Conservation (phyloP, 2,888 invertebrate genomes). For the Norana najaformis region DNA sequence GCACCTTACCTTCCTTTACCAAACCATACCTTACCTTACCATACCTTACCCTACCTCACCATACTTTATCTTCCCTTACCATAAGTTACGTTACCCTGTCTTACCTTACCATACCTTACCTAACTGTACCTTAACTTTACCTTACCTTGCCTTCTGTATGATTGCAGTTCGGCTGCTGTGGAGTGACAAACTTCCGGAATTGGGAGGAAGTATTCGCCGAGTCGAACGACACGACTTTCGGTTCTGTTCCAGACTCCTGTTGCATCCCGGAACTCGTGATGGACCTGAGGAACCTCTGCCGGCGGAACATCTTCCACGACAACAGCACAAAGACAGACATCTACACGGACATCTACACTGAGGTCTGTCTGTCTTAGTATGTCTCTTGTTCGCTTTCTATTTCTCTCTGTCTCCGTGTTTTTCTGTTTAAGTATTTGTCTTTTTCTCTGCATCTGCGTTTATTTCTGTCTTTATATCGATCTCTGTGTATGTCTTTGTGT, state of each 20-base stretch:
- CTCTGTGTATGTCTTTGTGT: not conserved
- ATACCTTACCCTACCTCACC: not conserved
- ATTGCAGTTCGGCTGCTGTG: conserved; percentile 7
- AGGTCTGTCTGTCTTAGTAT: not conserved
- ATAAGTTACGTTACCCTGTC: not conserved
- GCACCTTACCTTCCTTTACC: not conserved
- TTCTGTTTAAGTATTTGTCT: not conserved
- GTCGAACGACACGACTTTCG: conserved; percentile 2
- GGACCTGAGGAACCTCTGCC: not conserved
- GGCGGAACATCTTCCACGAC: not conserved
- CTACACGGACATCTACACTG: conserved; percentile 17
- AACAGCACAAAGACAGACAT: not conserved
- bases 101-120: not conserved
- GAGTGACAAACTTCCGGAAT: conserved; percentile 9
- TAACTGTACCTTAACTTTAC: not conserved
- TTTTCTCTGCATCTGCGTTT: not conserved
- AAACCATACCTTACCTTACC: not conserved
- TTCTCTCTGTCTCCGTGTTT: not conserved
- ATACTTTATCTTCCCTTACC: not conserved
- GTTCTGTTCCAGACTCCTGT: not conserved
- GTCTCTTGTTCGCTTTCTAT: not conserved
- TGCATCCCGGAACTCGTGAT: conserved; percentile 15
- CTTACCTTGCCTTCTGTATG: not conserved
- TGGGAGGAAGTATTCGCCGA: not conserved
- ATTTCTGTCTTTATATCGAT: not conserved